Evolutionary conservation across 2,888 invertebrate genomes (phyloP).

Genomic region (Cryptus armator): DNA sequence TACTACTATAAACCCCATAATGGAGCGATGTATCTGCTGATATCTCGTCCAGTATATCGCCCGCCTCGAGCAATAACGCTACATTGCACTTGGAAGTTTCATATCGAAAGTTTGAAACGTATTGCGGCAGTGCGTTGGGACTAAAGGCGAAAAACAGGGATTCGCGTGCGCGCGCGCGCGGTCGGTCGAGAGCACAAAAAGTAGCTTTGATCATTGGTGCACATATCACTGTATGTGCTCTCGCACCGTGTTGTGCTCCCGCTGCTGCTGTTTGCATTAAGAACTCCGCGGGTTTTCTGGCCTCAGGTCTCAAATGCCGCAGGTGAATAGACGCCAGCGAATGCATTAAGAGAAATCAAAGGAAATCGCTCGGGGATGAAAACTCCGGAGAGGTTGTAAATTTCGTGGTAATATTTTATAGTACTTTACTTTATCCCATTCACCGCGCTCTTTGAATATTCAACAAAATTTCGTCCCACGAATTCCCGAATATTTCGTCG

Average conservation of each 20-base stretch:
- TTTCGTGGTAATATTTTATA: constrained; percentile 1
- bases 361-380: constrained; percentile 33
- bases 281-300: constrained; percentile 22
- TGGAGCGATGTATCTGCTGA: constrained; percentile 16
- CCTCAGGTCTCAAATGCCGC: constrained; percentile 42
- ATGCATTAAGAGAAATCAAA: constrained; percentile 61
- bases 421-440: background rate
- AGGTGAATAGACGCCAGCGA: constrained; percentile 51
- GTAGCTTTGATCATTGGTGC: constrained; percentile 74
- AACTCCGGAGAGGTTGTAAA: constrained; percentile 28
- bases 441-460: background rate
- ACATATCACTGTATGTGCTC: constrained; percentile 12
- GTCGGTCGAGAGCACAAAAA: constrained; percentile 65
- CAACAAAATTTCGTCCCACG: background rate
- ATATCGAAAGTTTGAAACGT: constrained; percentile 39
- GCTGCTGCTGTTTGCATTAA: constrained; percentile 4
- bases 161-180: background rate
- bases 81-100: constrained; percentile 29
- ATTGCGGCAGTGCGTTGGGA: constrained; percentile 14
- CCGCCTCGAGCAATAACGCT: constrained; percentile 28
- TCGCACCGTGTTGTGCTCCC: constrained; percentile 3
- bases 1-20: background rate
- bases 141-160: constrained; percentile 56
- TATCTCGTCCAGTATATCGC: constrained; percentile 22
- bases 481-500: background rate